Evolutionary conservation across 2,113 vertebrate species (phyloP), one percentile per base, ranked within the genome.

Genomic region (Macroglossus sobrinus): DNA sequence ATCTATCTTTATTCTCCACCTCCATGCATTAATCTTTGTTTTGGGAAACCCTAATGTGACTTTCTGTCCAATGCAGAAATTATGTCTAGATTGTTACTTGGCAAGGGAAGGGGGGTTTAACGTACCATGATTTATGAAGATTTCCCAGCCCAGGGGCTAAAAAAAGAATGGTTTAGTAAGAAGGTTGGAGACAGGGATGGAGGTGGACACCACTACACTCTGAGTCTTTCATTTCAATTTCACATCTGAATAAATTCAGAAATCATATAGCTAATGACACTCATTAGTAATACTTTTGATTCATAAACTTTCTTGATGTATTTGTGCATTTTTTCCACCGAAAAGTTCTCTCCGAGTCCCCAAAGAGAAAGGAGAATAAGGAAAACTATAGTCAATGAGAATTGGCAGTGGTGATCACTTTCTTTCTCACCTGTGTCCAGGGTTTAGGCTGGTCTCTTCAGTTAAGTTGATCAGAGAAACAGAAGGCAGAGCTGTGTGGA

Each of bases 251-350:
- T 71, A 64, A 50, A 3, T 22, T 33, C 35, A 79, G 55, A 90
- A 87, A 18, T 87, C 64, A 59, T 4, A 40, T 28, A 50, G 30
- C 4, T 80, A 55, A n/a, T 79, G 2, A 87, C 6, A 45, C 12
- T 63, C 22, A 43, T 86, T 50, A 76, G 19, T 3, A 55, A 66
- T 71, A 40, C 35, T 91, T 89, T 22, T 45, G 57, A 53, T 76
- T 91, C 50, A 55, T 89, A 59, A 86, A 76, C 43, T 66, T 95
- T 75, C 55, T 21, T 84, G 24, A 87, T 68, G 15, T 45, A 45
- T 40, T 66, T 40, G 33, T 30, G 22, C 45, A 55, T 78, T 84
- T 85, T 63, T 63, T 11, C 61, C 1, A 66, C 13, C 12, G 24
- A 10, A 80, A 89, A 33, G 4, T 47, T 89, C 5, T 80, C 43